Evolutionary conservation across 1,140 invertebrate genomes (phyloP), one percentile per base, ranked within the genome.

Genomic region (Nomia melanderi): DNA sequence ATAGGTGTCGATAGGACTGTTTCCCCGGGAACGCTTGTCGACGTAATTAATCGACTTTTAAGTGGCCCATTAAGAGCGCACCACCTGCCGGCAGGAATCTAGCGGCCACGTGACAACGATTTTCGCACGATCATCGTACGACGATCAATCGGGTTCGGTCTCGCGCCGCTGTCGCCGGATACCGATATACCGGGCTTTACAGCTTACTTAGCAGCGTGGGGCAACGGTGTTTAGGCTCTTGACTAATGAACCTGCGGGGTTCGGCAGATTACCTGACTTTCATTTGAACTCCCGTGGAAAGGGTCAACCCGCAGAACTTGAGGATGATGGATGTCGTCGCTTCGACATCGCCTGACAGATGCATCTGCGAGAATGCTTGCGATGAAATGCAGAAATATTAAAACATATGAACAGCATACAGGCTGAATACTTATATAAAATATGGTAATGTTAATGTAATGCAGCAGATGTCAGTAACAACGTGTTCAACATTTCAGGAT

Each of bases 21-120:
- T 65, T 47, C 25, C 25, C 2, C 59, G 60, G 41, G 63, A 57
- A 27, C 74, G 54, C 25, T 64, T 71, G 65, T 81, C 66, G 80
- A 50, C 84, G 81, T 89, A 88, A 92, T 92, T 91, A 92, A 91
- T 92, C 78, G 90, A 89, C 73, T 91, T 91, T 91, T 91, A 92
- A 92, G 87, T 89, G 90, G 88, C 80, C 88, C 88, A 89, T 91
- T 88, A 89, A 80, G 71, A 33, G 70, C 78, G 86, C 82, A 84
- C 82, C 83, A 84, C 63, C 74, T 71, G 54, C 31, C 50, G 47
- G 63, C 11, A 64, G 62, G 77, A 78, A 73, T 79, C 20, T 50
- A 71, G 64, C 59, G 8, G 69, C 74, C 65, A 76, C 67, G 78
- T 77, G 74, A 84, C 78, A 76, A 62, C 78, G 86, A 90, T 87